Evolutionary conservation across 2,113 vertebrate species (phyloP).

Genomic region (Pterophyllum scalare): DNA sequence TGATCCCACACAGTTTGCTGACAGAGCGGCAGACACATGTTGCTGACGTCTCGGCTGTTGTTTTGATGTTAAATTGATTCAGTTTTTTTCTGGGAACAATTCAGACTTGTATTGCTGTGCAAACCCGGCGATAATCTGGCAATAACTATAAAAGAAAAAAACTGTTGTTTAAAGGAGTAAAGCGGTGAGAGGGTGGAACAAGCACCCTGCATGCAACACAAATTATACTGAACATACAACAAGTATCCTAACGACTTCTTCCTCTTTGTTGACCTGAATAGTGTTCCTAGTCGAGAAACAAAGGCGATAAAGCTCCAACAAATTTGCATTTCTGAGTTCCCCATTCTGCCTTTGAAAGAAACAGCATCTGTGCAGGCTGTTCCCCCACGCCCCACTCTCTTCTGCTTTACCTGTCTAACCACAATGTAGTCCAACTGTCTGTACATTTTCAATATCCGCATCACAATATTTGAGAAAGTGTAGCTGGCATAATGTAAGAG

Average conservation of each 20-base stretch:
- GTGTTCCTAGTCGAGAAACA: slow-evolving; percentile 67
- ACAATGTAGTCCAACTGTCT: slow-evolving; percentile 36
- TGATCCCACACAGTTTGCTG: slow-evolving; percentile 61
- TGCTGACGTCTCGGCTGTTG: slow-evolving; percentile 27
- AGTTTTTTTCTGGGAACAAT: slow-evolving; percentile 16
- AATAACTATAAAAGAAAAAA: background rate
- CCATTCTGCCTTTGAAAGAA: slow-evolving; percentile 68
- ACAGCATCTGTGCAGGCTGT: slow-evolving; percentile 50
- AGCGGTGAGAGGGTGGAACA: background rate
- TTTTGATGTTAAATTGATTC: slow-evolving; percentile 51
- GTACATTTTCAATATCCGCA: slow-evolving; percentile 31
- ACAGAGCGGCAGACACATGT: slow-evolving; percentile 37
- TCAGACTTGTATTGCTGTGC: background rate
- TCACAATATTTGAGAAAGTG: background rate
- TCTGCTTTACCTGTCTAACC: slow-evolving; percentile 70
- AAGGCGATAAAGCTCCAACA: slow-evolving; percentile 59
- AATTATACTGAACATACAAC: slow-evolving; percentile 11
- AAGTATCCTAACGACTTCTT: slow-evolving; percentile 39
- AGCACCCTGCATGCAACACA: background rate
- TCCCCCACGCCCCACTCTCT: slow-evolving; percentile 50
- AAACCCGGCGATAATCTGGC: slow-evolving; percentile 10
- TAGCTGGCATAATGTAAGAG: background rate
- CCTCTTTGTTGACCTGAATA: slow-evolving; percentile 58
- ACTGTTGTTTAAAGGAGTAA: background rate
- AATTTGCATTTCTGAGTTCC: slow-evolving; percentile 82